Percentiles rank a stretch among this genome's conserved stretches.
phyloP scores from a whole-genome alignment of 2,797 vertebrate species.

The Propithecus deckenii region DNA sequence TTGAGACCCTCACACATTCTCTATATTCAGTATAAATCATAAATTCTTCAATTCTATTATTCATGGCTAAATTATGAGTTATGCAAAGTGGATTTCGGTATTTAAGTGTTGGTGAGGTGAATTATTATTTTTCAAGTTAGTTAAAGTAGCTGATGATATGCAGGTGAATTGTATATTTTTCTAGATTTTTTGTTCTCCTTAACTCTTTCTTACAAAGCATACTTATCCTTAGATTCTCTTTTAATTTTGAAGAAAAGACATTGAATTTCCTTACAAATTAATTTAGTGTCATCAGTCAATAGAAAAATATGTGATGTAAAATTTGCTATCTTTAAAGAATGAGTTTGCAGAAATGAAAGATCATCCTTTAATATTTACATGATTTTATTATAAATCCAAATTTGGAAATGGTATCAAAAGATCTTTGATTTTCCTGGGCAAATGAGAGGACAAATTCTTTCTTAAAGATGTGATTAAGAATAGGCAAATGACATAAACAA shows the following conservation, averaged over 20 bases:
- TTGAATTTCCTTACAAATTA: background rate
- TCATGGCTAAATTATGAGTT: background rate
- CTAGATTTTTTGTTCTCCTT: background rate
- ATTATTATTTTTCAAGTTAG: slow-evolving; percentile 8
- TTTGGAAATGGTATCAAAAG: background rate
- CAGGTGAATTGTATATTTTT: background rate
- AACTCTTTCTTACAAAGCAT: background rate
- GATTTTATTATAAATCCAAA: background rate
- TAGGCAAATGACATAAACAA: background rate
- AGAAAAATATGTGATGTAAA: background rate
- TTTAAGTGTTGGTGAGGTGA: background rate
- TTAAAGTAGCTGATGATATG: background rate
- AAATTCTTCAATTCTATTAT: background rate
- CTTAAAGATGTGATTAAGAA: background rate
- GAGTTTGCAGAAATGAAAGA: background rate
- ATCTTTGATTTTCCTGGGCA: background rate
- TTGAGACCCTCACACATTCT: slow-evolving; percentile 10
- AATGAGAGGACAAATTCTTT: background rate
- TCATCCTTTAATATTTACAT: background rate
- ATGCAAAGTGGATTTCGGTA: background rate
- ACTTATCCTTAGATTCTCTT: background rate
- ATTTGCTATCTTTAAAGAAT: background rate
- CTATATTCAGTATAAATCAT: background rate
- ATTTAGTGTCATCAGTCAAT: background rate
- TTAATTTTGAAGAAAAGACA: background rate